Percentiles rank a stretch among this genome's conserved stretches.
Conservation (phyloP, 2,888 invertebrate genomes). For the Hyalella azteca region DNA sequence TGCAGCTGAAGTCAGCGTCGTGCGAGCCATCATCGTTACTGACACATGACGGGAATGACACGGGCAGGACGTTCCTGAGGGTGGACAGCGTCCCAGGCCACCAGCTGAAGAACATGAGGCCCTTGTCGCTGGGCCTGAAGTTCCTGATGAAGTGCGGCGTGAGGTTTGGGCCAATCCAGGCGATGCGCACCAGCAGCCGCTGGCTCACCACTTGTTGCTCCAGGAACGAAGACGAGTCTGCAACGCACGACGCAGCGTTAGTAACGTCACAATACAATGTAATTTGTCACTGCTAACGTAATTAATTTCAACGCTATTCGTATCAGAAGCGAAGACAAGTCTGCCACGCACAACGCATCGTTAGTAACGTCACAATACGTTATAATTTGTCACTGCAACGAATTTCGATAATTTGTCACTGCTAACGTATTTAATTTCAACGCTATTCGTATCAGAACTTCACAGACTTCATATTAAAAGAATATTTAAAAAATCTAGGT, state of each 20-base stretch:
- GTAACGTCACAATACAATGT: too few relatives aligned
- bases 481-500: too few relatives aligned
- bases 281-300: too few relatives aligned
- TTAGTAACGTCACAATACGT: too few relatives aligned
- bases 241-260: neutral
- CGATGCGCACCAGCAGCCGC: conserved; percentile 71
- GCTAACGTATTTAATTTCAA: too few relatives aligned
- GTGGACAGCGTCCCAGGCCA: conserved; percentile 68
- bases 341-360: too few relatives aligned
- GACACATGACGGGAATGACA: conserved; percentile 72
- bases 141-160: conserved; percentile 61
- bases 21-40: conserved; percentile 37
- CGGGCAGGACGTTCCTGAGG: conserved; percentile 66
- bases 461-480: too few relatives aligned
- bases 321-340: too few relatives aligned
- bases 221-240: conserved; percentile 64
- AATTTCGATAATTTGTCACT: too few relatives aligned
- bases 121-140: conserved; percentile 59
- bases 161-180: conserved; percentile 73
- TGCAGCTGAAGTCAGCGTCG: conserved; percentile 59
- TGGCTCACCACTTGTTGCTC: conserved; percentile 70
- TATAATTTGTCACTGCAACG: too few relatives aligned
- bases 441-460: too few relatives aligned
- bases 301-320: too few relatives aligned
- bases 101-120: conserved; percentile 72